Evolutionary conservation across 2,888 invertebrate species (phyloP), one percentile per base, ranked within the genome.

Genomic region (Ennomos fuscantarius): DNA sequence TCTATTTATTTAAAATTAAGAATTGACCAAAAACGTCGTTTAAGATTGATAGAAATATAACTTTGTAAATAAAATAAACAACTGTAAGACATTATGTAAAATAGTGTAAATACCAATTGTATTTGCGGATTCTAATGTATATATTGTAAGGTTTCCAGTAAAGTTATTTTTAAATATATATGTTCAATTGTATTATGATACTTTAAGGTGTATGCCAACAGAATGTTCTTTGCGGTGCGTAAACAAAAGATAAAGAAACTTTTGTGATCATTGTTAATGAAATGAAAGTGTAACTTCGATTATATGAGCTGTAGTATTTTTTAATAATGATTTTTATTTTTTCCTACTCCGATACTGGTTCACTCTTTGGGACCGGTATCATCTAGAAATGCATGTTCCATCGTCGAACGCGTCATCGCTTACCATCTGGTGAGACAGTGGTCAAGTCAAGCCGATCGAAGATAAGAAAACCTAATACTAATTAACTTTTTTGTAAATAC

Each of bases 271-370:
- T 88, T 92, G 89, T 92, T 91, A 80, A 86, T 81, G 84, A 88
- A 81, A 88, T 82, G 88, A 87, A 91, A 88, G 89, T 90, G 85
- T 89, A 89, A 90, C 89, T 92, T 90, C 80, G 86, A 90, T 89
- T 91, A 91, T 86, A 92, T 89, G 90, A 90, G 87, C 89, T 89
- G 91, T 91, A 92, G 92, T 89, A 88, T 89, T 92, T 92, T 90
- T 82, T 81, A 81, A 32, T 51, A 60, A 10, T 61, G 75, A 62
- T 62, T 84, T 87, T 89, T 81, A 82, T 81, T 66, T 1, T 34
- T 13, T n/a, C 12, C 32, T 12, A 24, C 24, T 24, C 5, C 6
- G 24, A 1, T 1, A n/a, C n/a, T n/a, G n/a, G n/a, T n/a, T n/a
- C n/a, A n/a, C n/a, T n/a, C n/a, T n/a, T n/a, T n/a, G n/a, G n/a